phyloP scores from a whole-genome alignment of 1,140 invertebrate genomes.

The Calliopsis andreniformis region DNA sequence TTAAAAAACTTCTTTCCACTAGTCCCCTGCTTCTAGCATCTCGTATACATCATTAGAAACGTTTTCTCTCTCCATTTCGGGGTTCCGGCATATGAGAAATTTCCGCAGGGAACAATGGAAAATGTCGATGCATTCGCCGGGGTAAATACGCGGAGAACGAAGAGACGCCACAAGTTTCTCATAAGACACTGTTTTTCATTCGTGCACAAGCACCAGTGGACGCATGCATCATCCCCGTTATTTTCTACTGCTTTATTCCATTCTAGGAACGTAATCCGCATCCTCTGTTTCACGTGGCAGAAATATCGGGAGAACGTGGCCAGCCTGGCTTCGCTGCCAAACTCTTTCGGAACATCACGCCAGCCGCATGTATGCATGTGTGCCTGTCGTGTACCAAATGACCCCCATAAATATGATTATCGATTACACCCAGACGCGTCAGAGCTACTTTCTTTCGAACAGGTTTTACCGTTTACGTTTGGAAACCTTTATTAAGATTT shows the following conservation, averaged over 20 bases:
- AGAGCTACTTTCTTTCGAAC: neutral
- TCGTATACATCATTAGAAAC: too few relatives aligned
- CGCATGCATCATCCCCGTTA: slow-evolving; percentile 67
- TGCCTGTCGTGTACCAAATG: neutral
- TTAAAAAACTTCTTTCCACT: too few relatives aligned
- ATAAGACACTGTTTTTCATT: slow-evolving; percentile 65
- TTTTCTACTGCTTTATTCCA: slow-evolving; percentile 68
- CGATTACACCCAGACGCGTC: slow-evolving; percentile 39
- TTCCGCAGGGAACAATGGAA: neutral
- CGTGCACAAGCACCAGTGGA: slow-evolving; percentile 64
- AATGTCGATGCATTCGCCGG: slow-evolving; percentile 20
- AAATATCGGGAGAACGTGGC: slow-evolving; percentile 72
- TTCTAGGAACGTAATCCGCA: slow-evolving; percentile 64
- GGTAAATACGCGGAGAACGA: slow-evolving; percentile 39
- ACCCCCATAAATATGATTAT: slow-evolving; percentile 43
- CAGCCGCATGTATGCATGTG: slow-evolving; percentile 3
- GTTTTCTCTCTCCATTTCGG: too few relatives aligned
- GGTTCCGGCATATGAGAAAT: neutral
- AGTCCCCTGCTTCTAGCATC: too few relatives aligned
- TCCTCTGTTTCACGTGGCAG: slow-evolving; percentile 65
- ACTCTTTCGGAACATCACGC: slow-evolving; percentile 58
- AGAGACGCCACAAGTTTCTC: slow-evolving; percentile 35
- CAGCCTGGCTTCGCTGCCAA: slow-evolving; percentile 57
- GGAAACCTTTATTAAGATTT: too few relatives aligned
- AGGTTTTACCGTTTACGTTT: too few relatives aligned